Evolutionary conservation across 1,140 invertebrate species (phyloP).

Genomic region (Solen grandis): DNA sequence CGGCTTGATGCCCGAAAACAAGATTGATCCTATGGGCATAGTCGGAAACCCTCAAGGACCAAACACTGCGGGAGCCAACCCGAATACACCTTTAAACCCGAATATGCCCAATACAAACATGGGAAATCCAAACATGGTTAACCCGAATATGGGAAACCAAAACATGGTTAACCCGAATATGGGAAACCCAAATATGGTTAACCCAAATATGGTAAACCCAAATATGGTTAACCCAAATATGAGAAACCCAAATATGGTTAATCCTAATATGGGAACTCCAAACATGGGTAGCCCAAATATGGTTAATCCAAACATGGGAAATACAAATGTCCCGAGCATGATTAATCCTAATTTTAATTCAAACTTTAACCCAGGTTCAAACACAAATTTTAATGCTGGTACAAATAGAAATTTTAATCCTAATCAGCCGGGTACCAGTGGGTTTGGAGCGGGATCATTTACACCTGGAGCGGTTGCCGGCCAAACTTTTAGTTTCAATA

Average conservation of each 20-base stretch:
- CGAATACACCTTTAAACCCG: constrained; percentile 8
- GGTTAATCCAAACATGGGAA: not conserved
- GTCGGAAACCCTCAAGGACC: too few relatives aligned
- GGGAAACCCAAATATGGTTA: not conserved
- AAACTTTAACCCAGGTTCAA: not conserved
- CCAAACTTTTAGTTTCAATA: constrained; percentile 43
- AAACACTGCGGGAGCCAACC: not conserved
- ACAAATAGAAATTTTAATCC: not conserved
- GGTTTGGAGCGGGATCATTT: constrained; percentile 32
- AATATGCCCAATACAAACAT: not conserved
- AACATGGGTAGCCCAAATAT: not conserved
- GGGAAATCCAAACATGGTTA: not conserved
- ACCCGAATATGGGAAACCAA: not conserved
- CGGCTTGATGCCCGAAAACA: constrained; percentile 41
- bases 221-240: not conserved
- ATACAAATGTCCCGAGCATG: not conserved
- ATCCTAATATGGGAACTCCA: not conserved
- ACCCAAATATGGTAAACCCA: not conserved
- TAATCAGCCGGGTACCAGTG: not conserved
- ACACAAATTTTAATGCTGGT: not conserved
- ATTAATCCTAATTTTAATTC: not conserved
- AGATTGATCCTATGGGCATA: constrained; percentile 35
- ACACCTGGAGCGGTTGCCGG: constrained; percentile 25
- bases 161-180: not conserved
- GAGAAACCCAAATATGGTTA: too few relatives aligned